Evolutionary conservation across 2,113 vertebrate genomes (phyloP), one percentile per base, ranked within the genome.

Genomic region (Trogon melanurus): DNA sequence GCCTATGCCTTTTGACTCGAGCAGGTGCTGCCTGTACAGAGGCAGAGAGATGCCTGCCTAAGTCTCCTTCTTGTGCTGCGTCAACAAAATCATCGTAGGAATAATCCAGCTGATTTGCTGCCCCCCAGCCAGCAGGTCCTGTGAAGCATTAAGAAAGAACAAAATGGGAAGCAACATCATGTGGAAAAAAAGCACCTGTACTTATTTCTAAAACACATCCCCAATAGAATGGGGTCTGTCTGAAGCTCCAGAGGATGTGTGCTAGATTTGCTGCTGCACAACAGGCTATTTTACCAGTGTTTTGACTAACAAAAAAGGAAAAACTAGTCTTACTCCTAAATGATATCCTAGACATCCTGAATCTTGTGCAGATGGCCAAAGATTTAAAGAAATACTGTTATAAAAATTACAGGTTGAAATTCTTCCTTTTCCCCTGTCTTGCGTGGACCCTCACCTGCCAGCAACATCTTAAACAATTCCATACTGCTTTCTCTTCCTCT

Each of bases 71-170:
- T 96, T 97, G 97, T 57, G 93, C 74, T 21, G 96, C 95, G 67
- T 99, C 99, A 53, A 98, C 96, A 93, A 98, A 98, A 83, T 99
- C 99, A 94, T 98, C 98, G 16, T 99, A 99, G 58, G 99, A 98
- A 57, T 99, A 99, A 97, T 99, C 99, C 93, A 99, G 97, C 23
- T 98, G 95, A 29, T 98, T 98, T 88, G 98, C 98, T 90, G 98
- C 30, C 4, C 98, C 98, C 99, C 99, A 99, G 12, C 99, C 99
- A n/a, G 98, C 99, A 54, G 99, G 98, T 79, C 98, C 99, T 99
- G 84, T 36, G 4, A 60, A n/a, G 41, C 17, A 79, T 94, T 44
- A 56, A 69, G 30, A 27, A 78, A 74, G 87, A 64, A 54, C 36
- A 92, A 58, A 95, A 76, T 50, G 9, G 85, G 51, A 76, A 92